Base-by-base conservation (phyloP, 2,888 invertebrate genomes). In the Lypha dubia region DNA sequence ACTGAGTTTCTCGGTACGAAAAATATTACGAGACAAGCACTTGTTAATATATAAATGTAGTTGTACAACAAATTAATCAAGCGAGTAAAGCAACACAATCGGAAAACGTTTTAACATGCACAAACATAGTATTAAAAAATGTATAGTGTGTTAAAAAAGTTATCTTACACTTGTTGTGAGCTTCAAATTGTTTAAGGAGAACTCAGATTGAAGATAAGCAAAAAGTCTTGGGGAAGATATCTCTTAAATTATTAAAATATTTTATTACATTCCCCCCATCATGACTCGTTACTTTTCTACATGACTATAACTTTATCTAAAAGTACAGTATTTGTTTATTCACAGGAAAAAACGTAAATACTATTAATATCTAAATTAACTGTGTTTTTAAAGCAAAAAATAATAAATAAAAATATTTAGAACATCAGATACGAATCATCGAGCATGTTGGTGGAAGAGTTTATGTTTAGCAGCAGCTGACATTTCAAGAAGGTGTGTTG, bases 11-110 rank as follows among this genome's bases (percentile, higher is more conserved):
- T 62, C 35, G 22, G 60, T 53, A 53, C 7, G n/a, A 63, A 67
- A 49, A 17, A 3, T 35, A 24, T 46, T 22, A 24, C 4, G 22
- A 49, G 38, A 22, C 44, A 20, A 5, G 15, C 6, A 53, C 53
- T 38, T 24, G 41, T n/a, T 22, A 13, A 68, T n/a, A 24, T 22
- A 53, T 24, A 13, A 22, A 41, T 32, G 35, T 7, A 44, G 46
- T 62, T 8, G 35, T 49, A 74, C 28, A 60, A 67, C 58, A 13
- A 44, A 44, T 62, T 74, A 74, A 74, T 80, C 67, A 74, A 80
- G 74, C 80, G 67, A 74, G 38, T 74, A 62, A 77, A 83, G 53
- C 44, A 83, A 83, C 77, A 79, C 79, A 75, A 84, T 80, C 76
- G 80, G 73, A 80, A 84, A 80, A 76, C 44, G 24, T 60, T 80